phyloP scores from a whole-genome alignment of 2,888 invertebrate species.

The Lamellibrachia columna region DNA sequence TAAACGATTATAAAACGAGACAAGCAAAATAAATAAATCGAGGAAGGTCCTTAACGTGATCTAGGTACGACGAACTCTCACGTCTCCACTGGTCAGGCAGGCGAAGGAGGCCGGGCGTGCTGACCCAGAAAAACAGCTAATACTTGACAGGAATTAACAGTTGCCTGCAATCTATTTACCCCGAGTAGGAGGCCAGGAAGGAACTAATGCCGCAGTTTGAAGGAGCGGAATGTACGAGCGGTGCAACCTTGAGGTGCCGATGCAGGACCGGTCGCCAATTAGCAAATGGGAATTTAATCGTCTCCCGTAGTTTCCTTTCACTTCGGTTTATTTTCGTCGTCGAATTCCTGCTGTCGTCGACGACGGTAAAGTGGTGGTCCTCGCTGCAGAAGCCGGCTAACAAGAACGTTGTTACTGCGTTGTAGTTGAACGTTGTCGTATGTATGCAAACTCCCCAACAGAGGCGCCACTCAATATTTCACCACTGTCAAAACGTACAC shows the following conservation, averaged over 20 bases:
- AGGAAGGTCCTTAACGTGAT: not conserved
- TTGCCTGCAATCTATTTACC: not conserved
- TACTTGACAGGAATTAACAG: not conserved
- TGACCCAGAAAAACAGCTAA: conserved; percentile 10
- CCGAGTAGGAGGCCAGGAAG: not conserved
- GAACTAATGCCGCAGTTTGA: not conserved
- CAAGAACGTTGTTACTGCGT: not conserved
- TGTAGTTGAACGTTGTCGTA: not conserved
- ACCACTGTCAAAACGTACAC: no score
- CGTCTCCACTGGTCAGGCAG: not conserved
- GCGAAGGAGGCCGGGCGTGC: not conserved
- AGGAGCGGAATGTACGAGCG: not conserved
- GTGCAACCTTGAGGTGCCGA: not conserved
- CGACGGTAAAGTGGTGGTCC: not conserved
- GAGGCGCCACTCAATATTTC: no score
- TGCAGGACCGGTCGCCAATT: not conserved
- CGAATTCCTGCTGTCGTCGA: not conserved
- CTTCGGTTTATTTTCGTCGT: not conserved
- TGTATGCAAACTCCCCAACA: no score
- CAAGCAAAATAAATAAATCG: not conserved
- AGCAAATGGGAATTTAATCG: not conserved
- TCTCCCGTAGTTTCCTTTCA: not conserved
- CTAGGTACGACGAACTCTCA: not conserved
- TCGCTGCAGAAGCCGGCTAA: not conserved
- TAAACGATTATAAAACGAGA: no score